These are phyloP conservation scores for Ostrea edulis DNA, from an alignment of 1,140 invertebrate species.

Conservation along the genomic window DNA sequence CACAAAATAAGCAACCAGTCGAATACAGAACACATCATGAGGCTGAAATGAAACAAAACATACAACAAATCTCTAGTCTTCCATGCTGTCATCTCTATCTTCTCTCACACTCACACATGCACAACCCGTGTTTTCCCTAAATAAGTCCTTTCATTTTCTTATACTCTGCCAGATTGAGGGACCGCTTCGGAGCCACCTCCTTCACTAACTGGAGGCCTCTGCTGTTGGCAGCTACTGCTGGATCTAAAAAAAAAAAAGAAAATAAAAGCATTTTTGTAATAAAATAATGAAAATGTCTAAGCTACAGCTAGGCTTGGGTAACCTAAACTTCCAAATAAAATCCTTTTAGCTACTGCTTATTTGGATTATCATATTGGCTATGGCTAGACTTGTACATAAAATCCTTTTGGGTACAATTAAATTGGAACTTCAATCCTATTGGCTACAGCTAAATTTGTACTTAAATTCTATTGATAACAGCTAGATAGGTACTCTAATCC, in stretches of 20 bases:
- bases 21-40: not conserved
- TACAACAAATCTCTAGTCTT: not conserved
- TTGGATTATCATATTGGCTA: no score
- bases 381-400: no score
- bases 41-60: slow-evolving; percentile 29
- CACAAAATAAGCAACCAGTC: slow-evolving; percentile 19
- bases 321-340: no score
- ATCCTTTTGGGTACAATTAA: no score
- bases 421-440: no score
- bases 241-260: slow-evolving; percentile 81
- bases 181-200: slow-evolving; percentile 90
- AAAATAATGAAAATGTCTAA: no score
- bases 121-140: slow-evolving; percentile 58
- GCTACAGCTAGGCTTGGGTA: no score
- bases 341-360: no score
- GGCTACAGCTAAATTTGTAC: no score
- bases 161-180: slow-evolving; percentile 97
- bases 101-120: slow-evolving; percentile 38
- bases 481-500: no score
- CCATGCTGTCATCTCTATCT: not conserved
- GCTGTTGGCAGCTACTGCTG: slow-evolving; percentile 86
- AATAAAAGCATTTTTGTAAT: no score
- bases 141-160: slow-evolving; percentile 97
- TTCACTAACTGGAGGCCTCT: slow-evolving; percentile 87
- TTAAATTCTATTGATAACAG: no score